These are phyloP conservation scores for Lysandra coridon DNA, from an alignment of 2,888 invertebrate species.

Conservation along the genomic window DNA sequence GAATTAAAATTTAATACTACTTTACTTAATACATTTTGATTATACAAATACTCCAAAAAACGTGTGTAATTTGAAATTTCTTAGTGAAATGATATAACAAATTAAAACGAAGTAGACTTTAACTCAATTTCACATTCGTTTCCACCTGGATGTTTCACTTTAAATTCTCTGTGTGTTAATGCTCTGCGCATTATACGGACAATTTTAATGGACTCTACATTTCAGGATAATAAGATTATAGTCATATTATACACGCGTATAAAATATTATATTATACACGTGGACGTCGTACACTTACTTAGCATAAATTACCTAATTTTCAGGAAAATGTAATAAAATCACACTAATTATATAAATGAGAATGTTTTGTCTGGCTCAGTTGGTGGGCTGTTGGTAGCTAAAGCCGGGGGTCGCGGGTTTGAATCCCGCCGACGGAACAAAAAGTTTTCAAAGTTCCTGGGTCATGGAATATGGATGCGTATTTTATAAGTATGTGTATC, in stretches of 20 bases:
- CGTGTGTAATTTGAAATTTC: not conserved
- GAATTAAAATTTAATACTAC: no score
- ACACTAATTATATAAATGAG: no score
- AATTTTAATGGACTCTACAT: conserved; percentile 4
- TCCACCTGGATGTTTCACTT: not conserved
- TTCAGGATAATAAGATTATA: not conserved
- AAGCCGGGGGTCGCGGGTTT: no score
- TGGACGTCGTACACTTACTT: not conserved
- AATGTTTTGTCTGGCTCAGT: no score
- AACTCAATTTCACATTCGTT: not conserved
- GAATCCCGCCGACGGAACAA: no score
- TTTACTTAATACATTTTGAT: not conserved
- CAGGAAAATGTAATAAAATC: not conserved
- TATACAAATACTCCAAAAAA: not conserved
- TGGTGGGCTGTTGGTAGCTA: no score
- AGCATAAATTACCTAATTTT: not conserved
- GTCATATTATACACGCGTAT: not conserved
- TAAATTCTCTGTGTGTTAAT: not conserved
- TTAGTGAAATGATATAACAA: not conserved
- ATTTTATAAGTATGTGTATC: no score
- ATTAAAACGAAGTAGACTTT: not conserved
- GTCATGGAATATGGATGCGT: no score
- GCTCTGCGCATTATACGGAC: not conserved
- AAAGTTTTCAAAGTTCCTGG: no score
- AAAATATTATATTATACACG: not conserved